Evolutionary conservation across 2,888 invertebrate species (phyloP), one percentile per base, ranked within the genome.

Genomic region (Euclidia mi): DNA sequence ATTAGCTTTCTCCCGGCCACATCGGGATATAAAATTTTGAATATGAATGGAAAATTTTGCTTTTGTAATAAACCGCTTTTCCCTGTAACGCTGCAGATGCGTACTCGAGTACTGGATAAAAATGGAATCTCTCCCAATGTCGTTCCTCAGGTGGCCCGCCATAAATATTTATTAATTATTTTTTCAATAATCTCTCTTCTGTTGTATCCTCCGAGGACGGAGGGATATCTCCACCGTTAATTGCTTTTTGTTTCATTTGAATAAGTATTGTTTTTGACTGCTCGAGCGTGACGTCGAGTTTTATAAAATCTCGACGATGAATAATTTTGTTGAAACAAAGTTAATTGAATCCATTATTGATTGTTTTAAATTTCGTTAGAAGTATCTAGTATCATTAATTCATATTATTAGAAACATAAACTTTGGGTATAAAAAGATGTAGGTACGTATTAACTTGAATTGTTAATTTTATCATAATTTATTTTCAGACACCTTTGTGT

Each of bases 31-130:
- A 97, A 97, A 97, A 97, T 97, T 97, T 97, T 97, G 97, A 97
- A 97, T 97, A 97, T 97, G 97, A 97, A 97, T 97, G 96, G 96
- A 95, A 96, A 96, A 96, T 97, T 97, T 97, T 96, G 96, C 97
- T 97, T 97, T 95, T 95, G 95, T 96, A 96, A 97, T 97, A 96
- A 97, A 96, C 95, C 95, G 95, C 95, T 95, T 95, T 95, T 92
- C 88, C 88, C 83, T 84, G 87, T 90, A 83, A 82, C 76, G 85
- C 85, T 89, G 89, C 94, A 92, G 93, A 92, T 93, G 92, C 87
- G 92, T 86, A 87, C 87, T 83, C 79, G 78, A 84, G 85, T 64
- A 88, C 84, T 89, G 91, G 89, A 91, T 92, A 92, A 92, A 93
- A 92, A 89, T 82, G 83, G 82, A 87, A 88, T 88, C 79, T 76